A percentile compares a stretch with the other conserved stretches of the same genome.
These are phyloP conservation scores for Henricia sp. DNA, from an alignment of 53 echinoderm and acorn worm genomes.

Conservation along the genomic window DNA sequence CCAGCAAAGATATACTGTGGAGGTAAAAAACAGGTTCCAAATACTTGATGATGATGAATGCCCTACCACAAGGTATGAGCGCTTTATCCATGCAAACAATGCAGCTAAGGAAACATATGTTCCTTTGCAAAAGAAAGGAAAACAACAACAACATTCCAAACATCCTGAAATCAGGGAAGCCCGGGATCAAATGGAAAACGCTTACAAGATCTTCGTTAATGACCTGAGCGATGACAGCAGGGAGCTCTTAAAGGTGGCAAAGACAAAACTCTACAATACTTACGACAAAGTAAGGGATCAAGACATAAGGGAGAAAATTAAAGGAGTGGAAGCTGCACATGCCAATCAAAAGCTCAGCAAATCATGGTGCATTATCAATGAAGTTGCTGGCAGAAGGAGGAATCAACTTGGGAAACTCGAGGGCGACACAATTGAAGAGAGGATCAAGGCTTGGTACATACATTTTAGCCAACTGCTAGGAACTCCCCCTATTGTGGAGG, in stretches of 20 bases:
- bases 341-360: background rate
- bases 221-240: background rate
- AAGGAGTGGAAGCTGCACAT: slow-evolving; percentile 9
- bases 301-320: slow-evolving; percentile 30
- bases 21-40: slow-evolving; percentile 21
- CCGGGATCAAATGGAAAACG: slow-evolving; percentile 14
- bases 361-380: slow-evolving; percentile 40
- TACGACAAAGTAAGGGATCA: slow-evolving; percentile 45
- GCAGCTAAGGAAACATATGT: slow-evolving; percentile 33
- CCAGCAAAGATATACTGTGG: slow-evolving; percentile 29
- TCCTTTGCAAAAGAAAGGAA: background rate
- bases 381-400: slow-evolving; percentile 32
- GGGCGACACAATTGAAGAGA: slow-evolving; percentile 44
- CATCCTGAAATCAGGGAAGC: slow-evolving; percentile 29
- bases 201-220: background rate
- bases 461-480: slow-evolving; percentile 52
- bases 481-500: background rate
- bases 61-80: background rate
- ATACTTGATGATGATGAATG: background rate
- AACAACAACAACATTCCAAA: background rate
- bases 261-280: slow-evolving; percentile 11
- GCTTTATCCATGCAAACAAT: slow-evolving; percentile 39
- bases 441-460: slow-evolving; percentile 46
- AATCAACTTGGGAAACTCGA: slow-evolving; percentile 40
- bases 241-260: slow-evolving; percentile 11